Evolutionary conservation across 1,140 invertebrate species (phyloP), one percentile per base, ranked within the genome.

Genomic region (Lordiphosa stackelbergi): DNA sequence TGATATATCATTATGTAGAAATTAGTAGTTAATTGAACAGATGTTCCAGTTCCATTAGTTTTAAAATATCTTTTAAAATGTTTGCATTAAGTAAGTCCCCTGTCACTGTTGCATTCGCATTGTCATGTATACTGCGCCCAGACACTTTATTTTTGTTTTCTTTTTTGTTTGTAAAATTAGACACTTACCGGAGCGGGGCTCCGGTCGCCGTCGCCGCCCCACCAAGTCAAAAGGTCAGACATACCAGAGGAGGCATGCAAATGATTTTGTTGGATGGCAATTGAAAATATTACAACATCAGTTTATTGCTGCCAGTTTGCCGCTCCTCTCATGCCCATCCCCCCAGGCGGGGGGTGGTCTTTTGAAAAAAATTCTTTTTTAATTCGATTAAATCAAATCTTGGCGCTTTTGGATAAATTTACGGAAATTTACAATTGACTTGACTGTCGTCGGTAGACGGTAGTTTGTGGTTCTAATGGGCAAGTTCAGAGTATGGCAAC

Each of bases 331-430:
- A 2, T 28, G 8, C 10, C 28, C 13, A 6, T 9, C 12, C 48
- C 24, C 22, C 38, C 55, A 13, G 11, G 46, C 22, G 34, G 7
- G 31, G 31, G 49, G n/a, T 42, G 41, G 31, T 46, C 13, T 42
- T 42, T 45, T 28, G 12, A 8, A 12, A n/a, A 36, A 48, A 48
- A 31, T 40, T 54, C 45, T 54, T 69, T 69, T 66, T 66, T 69
- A 34, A 69, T 69, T 69, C 65, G 46, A 69, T 69, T 69, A 69
- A 69, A 40, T 43, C 37, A 58, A 66, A 52, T 66, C 55, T 65
- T 53, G 66, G 52, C 61, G 45, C 12, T 19, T 45, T 35, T 19
- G 38, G 36, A 49, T 45, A 10, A 34, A 46, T 22, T 42, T 40
- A 53, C 42, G 57, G 62, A 61, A 61, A 61, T 54, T 48, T 61